These are phyloP conservation scores for Dasysyrphus albostriatus DNA, from an alignment of 2,888 invertebrate genomes.

Conservation along the genomic window DNA sequence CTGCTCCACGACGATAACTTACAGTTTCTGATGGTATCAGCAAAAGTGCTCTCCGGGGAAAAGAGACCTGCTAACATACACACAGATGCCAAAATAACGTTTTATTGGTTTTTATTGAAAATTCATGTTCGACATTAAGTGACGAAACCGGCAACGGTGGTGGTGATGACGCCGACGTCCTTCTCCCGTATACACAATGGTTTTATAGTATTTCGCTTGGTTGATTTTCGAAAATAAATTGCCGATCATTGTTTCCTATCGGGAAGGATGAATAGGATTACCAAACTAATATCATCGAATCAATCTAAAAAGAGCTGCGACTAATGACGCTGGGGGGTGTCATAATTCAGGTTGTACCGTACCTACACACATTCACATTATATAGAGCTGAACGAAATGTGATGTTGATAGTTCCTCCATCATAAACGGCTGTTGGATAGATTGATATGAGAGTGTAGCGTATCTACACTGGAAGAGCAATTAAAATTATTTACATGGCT, in stretches of 20 bases:
- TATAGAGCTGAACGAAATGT: constrained; percentile 24
- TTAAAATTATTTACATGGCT: constrained; percentile 74
- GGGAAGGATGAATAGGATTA: constrained; percentile 49
- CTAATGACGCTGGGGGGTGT: constrained; percentile 57
- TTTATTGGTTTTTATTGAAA: constrained; percentile 75
- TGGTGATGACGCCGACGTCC: not conserved
- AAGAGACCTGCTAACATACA: constrained; percentile 47
- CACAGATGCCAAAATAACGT: constrained; percentile 63
- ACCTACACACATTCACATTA: not conserved
- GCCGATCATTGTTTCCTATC: constrained; percentile 64
- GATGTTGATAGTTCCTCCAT: constrained; percentile 43
- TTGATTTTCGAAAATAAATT: constrained; percentile 62
- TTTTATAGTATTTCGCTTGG: constrained; percentile 40
- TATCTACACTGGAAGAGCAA: constrained; percentile 46
- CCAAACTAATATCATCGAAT: constrained; percentile 54
- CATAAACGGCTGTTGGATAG: constrained; percentile 19
- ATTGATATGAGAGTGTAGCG: constrained; percentile 41
- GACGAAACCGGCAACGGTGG: constrained; percentile 30
- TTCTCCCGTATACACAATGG: constrained; percentile 8
- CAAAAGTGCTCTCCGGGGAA: constrained; percentile 62
- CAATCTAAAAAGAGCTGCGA: constrained; percentile 51
- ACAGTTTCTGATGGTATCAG: constrained; percentile 64
- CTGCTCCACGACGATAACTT: constrained; percentile 63
- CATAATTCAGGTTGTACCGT: not conserved
- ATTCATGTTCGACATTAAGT: constrained; percentile 72